Base-by-base conservation (phyloP, 2,113 vertebrate genomes). In the Nothobranchius furzeri region DNA sequence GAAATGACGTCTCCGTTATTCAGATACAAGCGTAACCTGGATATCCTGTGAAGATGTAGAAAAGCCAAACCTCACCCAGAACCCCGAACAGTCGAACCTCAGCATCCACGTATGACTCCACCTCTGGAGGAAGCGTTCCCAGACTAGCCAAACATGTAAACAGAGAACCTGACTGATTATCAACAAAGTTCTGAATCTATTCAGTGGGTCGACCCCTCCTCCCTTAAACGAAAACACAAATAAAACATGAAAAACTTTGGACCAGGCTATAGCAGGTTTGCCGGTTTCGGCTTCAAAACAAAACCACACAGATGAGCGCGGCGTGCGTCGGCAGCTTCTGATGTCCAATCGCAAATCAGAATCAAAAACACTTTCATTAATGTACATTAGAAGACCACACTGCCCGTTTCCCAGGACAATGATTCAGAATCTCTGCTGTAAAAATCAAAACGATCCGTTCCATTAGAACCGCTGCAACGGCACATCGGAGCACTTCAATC, bases 81-180 rank as follows among this genome's bases (percentile, higher is more conserved):
- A 67, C 64, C 68, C 64, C 60, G 54, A 85, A 77, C 61, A 71
- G 80, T 87, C 84, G 76, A 73, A 79, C 79, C 61, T 84, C 65
- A 83, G 63, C 72, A 47, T 68, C 50, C 75, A 63, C 55, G 68
- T 68, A 54, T 7, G 25, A 8, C 20, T 17, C 2, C 7, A n/a
- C n/a, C 17, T 9, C 64, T 56, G 50, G 43, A 49, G 35, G 60
- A 66, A 78, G 61, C 12, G 4, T 57, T 54, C 71, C 48, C 70
- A 55, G 53, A 75, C 66, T 47, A 78, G 58, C 74, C 76, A 80
- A 83, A 87, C 73, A 84, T 92, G 90, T 93, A 93, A 92, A 93
- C 91, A 85, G 80, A 88, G 81, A 87, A 85, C 77, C 87, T 86
- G 86, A 88, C 86, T 85, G 88, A 91, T 88, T 60, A 90, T 88